phyloP scores from a whole-genome alignment of 2,797 vertebrate genomes.

The Sebastiscus tertius region DNA sequence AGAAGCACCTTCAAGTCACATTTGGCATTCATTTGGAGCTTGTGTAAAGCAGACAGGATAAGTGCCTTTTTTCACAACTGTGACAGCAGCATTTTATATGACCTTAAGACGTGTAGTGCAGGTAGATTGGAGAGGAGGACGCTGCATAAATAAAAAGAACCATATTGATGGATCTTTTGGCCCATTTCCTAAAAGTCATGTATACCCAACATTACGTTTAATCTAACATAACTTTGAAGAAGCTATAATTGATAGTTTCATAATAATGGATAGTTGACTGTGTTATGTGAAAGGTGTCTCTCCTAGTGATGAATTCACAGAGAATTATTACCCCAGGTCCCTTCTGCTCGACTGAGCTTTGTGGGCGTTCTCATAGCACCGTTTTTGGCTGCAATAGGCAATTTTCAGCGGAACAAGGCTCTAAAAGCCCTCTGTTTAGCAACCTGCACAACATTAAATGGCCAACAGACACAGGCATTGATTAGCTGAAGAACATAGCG shows the following conservation, averaged over 20 bases:
- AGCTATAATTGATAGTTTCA: not conserved
- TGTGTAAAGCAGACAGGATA: constrained; percentile 33
- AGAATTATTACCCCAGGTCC: not conserved
- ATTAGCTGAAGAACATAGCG: not conserved
- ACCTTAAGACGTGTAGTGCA: constrained; percentile 23
- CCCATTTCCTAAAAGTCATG: not conserved
- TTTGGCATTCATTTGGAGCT: constrained; percentile 45
- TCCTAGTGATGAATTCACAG: not conserved
- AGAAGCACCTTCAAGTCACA: constrained; percentile 40
- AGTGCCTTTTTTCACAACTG: constrained; percentile 20
- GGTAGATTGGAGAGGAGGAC: not conserved
- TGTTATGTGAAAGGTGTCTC: not conserved
- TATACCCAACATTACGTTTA: not conserved
- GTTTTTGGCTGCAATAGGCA: not conserved
- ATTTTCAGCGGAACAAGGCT: not conserved
- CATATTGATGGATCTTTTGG: not conserved
- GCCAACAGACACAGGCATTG: not conserved
- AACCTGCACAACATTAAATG: not conserved
- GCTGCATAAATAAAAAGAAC: not conserved
- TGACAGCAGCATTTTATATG: constrained; percentile 33
- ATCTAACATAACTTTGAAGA: not conserved
- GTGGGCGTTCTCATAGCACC: not conserved
- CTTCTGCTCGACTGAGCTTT: not conserved
- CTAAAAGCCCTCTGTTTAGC: not conserved
- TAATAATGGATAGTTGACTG: not conserved